phyloP scores from a whole-genome alignment of 53 echinoderm and acorn worm species.

The Paelopatides confundens region DNA sequence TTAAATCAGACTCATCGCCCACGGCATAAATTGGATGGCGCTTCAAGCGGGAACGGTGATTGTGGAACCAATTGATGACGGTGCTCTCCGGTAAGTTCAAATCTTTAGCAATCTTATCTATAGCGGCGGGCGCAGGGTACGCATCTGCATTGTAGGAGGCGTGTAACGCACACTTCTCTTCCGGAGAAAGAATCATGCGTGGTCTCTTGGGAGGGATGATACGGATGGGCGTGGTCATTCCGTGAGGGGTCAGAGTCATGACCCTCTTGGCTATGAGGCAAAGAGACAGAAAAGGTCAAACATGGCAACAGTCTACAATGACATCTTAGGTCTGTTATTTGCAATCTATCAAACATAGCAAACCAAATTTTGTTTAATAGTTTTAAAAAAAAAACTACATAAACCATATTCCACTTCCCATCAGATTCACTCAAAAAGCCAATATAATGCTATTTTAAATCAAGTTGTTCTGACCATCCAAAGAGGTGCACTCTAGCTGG shows the following conservation, averaged over 20 bases:
- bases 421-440: background rate
- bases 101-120: slow-evolving; percentile 79
- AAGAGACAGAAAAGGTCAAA: slow-evolving; percentile 1
- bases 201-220: slow-evolving; percentile 89
- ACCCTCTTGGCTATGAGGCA: slow-evolving; percentile 75
- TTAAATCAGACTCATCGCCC: background rate
- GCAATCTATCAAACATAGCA: too few relatives aligned
- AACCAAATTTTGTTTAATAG: too few relatives aligned
- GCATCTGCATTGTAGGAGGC: slow-evolving; percentile 85
- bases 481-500: too few relatives aligned
- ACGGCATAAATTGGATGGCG: slow-evolving; percentile 29
- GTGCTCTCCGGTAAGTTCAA: slow-evolving; percentile 91
- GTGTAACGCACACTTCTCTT: slow-evolving; percentile 89
- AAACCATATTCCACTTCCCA: too few relatives aligned
- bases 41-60: slow-evolving; percentile 94
- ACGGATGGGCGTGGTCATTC: slow-evolving; percentile 36
- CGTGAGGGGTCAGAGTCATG: slow-evolving; percentile 54
- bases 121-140: slow-evolving; percentile 90
- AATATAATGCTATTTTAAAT: background rate
- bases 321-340: background rate
- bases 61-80: slow-evolving; percentile 99
- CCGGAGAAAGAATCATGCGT: slow-evolving; percentile 83
- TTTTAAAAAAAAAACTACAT: too few relatives aligned
- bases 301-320: too few relatives aligned
- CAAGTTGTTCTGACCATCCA: too few relatives aligned